Evolutionary conservation across 2,797 vertebrate genomes (phyloP).

Genomic region (Salmo trutta): DNA sequence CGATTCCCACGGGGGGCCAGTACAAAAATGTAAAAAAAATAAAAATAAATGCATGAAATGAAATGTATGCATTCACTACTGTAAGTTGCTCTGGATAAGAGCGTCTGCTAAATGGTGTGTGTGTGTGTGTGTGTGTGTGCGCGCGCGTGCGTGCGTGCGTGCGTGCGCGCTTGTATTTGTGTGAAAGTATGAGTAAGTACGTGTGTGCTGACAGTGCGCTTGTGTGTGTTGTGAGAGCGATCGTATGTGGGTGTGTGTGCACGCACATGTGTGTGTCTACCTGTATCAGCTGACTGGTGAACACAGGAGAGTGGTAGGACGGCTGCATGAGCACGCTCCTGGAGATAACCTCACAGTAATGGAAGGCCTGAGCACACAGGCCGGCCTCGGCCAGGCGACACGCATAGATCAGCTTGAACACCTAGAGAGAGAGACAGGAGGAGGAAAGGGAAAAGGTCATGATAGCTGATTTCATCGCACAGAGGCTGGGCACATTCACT

Average conservation of each 20-base stretch:
- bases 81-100: too few species aligned
- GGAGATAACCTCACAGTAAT: slow-evolving; percentile 95
- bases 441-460: not conserved
- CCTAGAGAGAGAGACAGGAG: slow-evolving; percentile 65
- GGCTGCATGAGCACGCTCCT: slow-evolving; percentile 82
- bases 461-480: not conserved
- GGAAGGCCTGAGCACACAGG: slow-evolving; percentile 92
- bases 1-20: too few species aligned
- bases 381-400: slow-evolving; percentile 93
- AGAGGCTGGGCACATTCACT: not conserved
- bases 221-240: not conserved
- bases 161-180: not conserved
- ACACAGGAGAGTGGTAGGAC: slow-evolving; percentile 80
- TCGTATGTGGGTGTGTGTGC: not conserved
- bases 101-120: too few species aligned
- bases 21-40: too few species aligned
- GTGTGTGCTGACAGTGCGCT: not conserved
- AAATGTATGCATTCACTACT: too few species aligned
- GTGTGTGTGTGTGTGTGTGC: not conserved
- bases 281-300: slow-evolving; percentile 90
- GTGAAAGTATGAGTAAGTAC: slow-evolving; percentile 58
- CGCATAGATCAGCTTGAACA: slow-evolving; percentile 96
- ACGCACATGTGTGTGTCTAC: slow-evolving; percentile 58
- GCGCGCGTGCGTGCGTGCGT: too few species aligned
- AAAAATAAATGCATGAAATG: too few species aligned